Percentiles rank a stretch among this genome's conserved stretches.
phyloP scores from a whole-genome alignment of 2,113 vertebrate genomes.

The Nansenia antarctica region DNA sequence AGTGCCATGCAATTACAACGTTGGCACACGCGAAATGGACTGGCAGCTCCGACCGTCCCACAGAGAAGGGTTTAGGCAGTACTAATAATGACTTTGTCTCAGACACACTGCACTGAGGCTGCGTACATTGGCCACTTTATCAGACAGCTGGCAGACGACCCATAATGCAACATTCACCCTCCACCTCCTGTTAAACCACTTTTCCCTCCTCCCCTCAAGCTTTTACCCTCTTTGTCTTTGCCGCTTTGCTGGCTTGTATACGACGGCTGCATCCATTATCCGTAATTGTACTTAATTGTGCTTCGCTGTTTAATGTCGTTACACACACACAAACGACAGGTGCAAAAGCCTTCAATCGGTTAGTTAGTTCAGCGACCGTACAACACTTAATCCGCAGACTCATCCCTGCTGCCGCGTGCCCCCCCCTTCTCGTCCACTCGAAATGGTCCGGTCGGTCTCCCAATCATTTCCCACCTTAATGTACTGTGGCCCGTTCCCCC shows the following conservation, averaged over 20 bases:
- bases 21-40: conserved; percentile 6
- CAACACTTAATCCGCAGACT: conserved; percentile 51
- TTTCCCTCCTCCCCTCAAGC: conserved; percentile 1
- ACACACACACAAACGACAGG: conserved; percentile 66
- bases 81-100: too few relatives aligned
- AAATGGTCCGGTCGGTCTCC: too few relatives aligned
- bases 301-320: conserved; percentile 65
- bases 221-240: conserved; percentile 20
- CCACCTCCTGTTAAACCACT: conserved; percentile 20
- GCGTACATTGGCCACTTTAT: conserved; percentile 8
- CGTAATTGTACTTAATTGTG: conserved; percentile 65
- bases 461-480: conserved; percentile 29
- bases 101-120: too few relatives aligned
- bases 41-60: conserved; percentile 10
- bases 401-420: conserved; percentile 47
- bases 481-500: conserved; percentile 38
- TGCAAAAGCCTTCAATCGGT: conserved; percentile 71
- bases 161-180: background rate
- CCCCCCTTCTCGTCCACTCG: conserved; percentile 16
- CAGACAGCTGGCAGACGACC: conserved; percentile 35
- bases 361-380: conserved; percentile 46
- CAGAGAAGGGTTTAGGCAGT: conserved; percentile 30
- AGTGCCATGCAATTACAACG: conserved; percentile 19
- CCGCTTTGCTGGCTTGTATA: background rate
- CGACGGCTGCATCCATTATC: conserved; percentile 47